A percentile compares a stretch with the other conserved stretches of the same genome.
phyloP scores from a whole-genome alignment of 2,113 vertebrate species.

The Desmodus rotundus region DNA sequence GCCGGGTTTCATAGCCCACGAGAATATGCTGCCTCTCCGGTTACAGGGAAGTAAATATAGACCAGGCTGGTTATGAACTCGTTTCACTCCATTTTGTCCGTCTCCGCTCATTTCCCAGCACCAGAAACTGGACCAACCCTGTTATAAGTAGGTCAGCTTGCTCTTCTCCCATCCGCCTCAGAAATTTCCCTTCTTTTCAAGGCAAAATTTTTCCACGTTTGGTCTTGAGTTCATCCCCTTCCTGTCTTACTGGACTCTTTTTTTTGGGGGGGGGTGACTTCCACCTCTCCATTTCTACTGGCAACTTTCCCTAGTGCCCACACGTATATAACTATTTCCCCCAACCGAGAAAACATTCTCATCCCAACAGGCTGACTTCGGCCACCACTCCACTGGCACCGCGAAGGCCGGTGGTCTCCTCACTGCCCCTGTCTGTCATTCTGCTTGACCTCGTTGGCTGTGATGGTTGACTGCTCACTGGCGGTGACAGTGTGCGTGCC shows the following conservation, averaged over 20 bases:
- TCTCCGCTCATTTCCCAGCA: neutral
- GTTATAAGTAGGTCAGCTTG: neutral
- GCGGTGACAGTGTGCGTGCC: neutral
- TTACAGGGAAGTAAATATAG: constrained; percentile 61
- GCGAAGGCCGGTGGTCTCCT: neutral
- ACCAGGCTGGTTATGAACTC: neutral
- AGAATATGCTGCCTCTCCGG: constrained; percentile 33
- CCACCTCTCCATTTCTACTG: neutral
- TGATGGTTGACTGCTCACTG: neutral
- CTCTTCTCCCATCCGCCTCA: neutral
- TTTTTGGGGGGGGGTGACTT: neutral
- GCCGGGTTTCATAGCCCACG: constrained; percentile 5
- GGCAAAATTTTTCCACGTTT: neutral
- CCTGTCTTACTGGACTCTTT: neutral
- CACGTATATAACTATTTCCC: neutral
- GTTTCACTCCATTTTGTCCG: neutral
- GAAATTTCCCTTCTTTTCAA: neutral
- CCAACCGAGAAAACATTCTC: neutral
- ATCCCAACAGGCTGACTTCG: neutral
- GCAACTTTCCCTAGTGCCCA: neutral
- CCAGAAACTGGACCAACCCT: neutral
- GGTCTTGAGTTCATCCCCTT: neutral
- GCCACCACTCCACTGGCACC: too few relatives aligned
- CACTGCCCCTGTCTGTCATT: neutral
- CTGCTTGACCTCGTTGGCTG: neutral